Evolutionary conservation across 2,113 vertebrate genomes (phyloP).

Genomic region (Catagonus wagneri): DNA sequence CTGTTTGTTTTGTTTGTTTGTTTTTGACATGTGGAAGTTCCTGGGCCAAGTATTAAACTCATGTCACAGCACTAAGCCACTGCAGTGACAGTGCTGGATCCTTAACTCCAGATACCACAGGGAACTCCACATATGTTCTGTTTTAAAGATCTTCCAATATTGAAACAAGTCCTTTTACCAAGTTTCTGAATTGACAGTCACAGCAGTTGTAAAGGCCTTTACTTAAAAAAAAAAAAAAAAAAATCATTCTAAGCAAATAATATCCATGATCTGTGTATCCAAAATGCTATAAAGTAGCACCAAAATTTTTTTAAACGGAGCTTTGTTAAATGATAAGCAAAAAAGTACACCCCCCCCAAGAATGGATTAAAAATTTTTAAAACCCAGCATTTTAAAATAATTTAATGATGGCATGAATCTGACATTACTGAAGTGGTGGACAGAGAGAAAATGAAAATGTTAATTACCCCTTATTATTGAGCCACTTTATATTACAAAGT

Average conservation of each 20-base stretch:
- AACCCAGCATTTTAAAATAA: not conserved
- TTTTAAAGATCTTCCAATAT: not conserved
- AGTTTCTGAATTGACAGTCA: not conserved
- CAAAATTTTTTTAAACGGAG: conserved; percentile 36
- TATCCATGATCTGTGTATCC: not conserved
- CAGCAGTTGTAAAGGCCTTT: not conserved
- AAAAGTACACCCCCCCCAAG: not conserved
- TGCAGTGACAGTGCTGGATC: too few relatives aligned
- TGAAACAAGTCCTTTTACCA: not conserved
- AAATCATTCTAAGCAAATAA: not conserved
- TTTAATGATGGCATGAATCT: not conserved
- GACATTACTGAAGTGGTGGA: not conserved
- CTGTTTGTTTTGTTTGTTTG: not conserved
- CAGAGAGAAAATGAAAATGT: not conserved
- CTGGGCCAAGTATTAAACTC: too few relatives aligned
- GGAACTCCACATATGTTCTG: too few relatives aligned
- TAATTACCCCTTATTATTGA: not conserved
- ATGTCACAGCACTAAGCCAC: too few relatives aligned
- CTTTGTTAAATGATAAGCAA: conserved; percentile 17
- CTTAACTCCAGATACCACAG: too few relatives aligned
- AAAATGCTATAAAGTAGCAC: not conserved
- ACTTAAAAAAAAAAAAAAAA: not conserved
- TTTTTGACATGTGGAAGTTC: too few relatives aligned
- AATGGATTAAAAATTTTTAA: not conserved
- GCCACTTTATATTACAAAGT: not conserved